These are phyloP conservation scores for Drosophila atripex DNA, from an alignment of 2,888 invertebrate genomes.

Conservation along the genomic window DNA sequence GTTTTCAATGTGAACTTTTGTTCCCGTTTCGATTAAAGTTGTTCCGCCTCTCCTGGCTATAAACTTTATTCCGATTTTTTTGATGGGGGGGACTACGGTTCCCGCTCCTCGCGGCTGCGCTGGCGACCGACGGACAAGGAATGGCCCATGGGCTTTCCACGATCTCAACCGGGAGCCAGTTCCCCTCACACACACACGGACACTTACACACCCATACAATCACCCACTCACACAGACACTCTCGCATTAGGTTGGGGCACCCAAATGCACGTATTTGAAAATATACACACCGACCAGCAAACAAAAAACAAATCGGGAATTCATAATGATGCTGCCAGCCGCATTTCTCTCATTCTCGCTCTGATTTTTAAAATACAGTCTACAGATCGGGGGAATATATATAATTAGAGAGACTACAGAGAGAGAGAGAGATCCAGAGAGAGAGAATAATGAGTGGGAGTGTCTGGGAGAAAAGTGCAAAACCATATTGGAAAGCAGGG, in stretches of 20 bases:
- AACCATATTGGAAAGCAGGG: constrained; percentile 45
- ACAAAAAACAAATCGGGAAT: constrained; percentile 46
- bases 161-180: constrained; percentile 66
- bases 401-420: not conserved
- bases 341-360: constrained; percentile 3
- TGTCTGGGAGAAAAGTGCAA: constrained; percentile 43
- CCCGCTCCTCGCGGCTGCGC: constrained; percentile 59
- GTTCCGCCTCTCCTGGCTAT: no score
- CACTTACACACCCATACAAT: constrained; percentile 5
- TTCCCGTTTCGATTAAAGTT: constrained; percentile 18
- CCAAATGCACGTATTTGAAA: constrained; percentile 46
- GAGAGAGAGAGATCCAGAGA: not conserved
- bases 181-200: constrained; percentile 36
- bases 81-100: constrained; percentile 21
- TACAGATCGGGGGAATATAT: constrained; percentile 15
- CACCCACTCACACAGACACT: constrained; percentile 20
- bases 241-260: not conserved
- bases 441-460: not conserved
- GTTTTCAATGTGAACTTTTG: constrained; percentile 45
- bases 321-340: constrained; percentile 41
- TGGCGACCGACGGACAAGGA: constrained; percentile 69
- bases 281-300: constrained; percentile 27
- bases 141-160: constrained; percentile 59
- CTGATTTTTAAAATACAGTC: constrained; percentile 37
- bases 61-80: constrained; percentile 3